Evolutionary conservation across 1,140 invertebrate species (phyloP).

Genomic region (Drosophila jambulina): DNA sequence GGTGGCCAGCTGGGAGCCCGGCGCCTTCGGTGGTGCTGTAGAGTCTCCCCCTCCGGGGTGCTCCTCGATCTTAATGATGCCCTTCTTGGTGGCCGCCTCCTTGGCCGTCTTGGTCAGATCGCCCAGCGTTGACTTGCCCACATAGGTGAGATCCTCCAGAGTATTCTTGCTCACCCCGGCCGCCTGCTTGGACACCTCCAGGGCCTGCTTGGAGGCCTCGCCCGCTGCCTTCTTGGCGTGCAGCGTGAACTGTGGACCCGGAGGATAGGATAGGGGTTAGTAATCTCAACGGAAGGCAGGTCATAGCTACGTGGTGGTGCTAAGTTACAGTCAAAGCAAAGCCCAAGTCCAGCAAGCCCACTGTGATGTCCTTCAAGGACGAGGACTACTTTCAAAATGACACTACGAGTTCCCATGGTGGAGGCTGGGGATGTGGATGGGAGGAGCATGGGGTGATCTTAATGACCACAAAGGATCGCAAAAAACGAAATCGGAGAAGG

Average conservation of each 20-base stretch:
- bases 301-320: conserved; percentile 18
- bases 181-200: conserved; percentile 94
- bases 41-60: conserved; percentile 34
- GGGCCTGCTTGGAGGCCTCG: conserved; percentile 93
- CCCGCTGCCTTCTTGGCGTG: conserved; percentile 95
- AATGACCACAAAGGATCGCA: background rate
- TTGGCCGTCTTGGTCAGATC: conserved; percentile 96
- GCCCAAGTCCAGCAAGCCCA: background rate
- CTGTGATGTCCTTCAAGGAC: background rate
- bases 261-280: background rate
- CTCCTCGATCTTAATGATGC: conserved; percentile 88
- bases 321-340: conserved; percentile 10
- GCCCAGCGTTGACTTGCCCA: conserved; percentile 93
- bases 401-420: conserved; percentile 22
- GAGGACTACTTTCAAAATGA: background rate
- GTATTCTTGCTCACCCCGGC: conserved; percentile 95
- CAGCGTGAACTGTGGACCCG: conserved; percentile 89
- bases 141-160: conserved; percentile 94
- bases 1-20: conserved; percentile 85
- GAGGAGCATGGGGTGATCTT: background rate
- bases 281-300: no score
- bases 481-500: background rate
- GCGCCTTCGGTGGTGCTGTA: conserved; percentile 9
- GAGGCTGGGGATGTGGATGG: conserved; percentile 23
- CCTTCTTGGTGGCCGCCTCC: conserved; percentile 94